These are phyloP conservation scores for Moxostoma hubbsi DNA, from an alignment of 2,797 vertebrate genomes.

Conservation along the genomic window DNA sequence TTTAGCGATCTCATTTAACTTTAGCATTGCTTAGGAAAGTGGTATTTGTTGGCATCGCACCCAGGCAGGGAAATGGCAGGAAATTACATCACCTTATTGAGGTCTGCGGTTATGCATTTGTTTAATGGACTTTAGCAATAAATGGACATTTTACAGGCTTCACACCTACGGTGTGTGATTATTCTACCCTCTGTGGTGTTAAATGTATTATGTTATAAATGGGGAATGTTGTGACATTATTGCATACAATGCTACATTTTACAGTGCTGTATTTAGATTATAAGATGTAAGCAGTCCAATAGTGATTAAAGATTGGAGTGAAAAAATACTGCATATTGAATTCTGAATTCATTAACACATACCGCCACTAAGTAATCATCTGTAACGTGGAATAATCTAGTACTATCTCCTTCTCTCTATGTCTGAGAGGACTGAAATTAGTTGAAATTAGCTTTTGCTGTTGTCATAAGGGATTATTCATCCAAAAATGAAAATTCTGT, in stretches of 20 bases:
- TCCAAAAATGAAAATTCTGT: no score
- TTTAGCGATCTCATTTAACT: slow-evolving; percentile 62
- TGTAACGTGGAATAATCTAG: slow-evolving; percentile 62
- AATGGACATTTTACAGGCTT: slow-evolving; percentile 63
- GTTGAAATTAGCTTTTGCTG: slow-evolving; percentile 56
- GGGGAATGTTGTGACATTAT: slow-evolving; percentile 16
- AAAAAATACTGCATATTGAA: slow-evolving; percentile 19
- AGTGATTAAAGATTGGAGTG: slow-evolving; percentile 13
- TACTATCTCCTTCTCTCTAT: slow-evolving; percentile 50
- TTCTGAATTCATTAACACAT: slow-evolving; percentile 1
- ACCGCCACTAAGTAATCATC: background rate
- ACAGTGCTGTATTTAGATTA: slow-evolving; percentile 54
- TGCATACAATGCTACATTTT: background rate
- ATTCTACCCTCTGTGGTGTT: slow-evolving; percentile 56
- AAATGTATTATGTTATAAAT: background rate
- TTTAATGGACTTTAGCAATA: slow-evolving; percentile 70
- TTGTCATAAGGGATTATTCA: background rate
- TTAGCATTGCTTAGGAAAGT: slow-evolving; percentile 58
- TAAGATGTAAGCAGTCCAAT: slow-evolving; percentile 33
- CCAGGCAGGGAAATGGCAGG: slow-evolving; percentile 71
- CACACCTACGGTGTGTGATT: slow-evolving; percentile 60
- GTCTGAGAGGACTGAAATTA: slow-evolving; percentile 47
- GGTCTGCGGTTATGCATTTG: slow-evolving; percentile 59
- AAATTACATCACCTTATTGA: slow-evolving; percentile 74
- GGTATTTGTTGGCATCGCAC: slow-evolving; percentile 62